Evolutionary conservation across 2,888 invertebrate genomes (phyloP).

Genomic region (Gymnoscelis rufifasciata): DNA sequence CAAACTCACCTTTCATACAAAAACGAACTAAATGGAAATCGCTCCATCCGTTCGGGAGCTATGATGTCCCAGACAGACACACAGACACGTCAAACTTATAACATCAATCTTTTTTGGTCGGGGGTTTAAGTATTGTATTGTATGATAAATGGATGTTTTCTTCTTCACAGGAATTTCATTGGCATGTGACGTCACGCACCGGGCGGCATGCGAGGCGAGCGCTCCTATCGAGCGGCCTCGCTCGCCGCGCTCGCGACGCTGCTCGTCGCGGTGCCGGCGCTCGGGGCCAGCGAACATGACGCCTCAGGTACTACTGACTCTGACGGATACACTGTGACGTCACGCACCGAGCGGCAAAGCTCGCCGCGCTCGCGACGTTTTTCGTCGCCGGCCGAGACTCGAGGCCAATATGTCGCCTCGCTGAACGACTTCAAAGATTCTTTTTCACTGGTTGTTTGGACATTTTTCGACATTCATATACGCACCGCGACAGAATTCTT

Average conservation of each 20-base stretch:
- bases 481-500: no score
- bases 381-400: conserved; percentile 37
- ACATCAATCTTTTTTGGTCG: no score
- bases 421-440: no score
- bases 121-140: no score
- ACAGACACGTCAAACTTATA: no score
- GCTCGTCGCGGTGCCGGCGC: conserved; percentile 40
- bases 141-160: no score
- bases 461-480: no score
- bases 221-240: conserved; percentile 55
- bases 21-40: no score
- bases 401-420: conserved; percentile 12
- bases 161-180: conserved; percentile 48
- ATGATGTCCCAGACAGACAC: no score
- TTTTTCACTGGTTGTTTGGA: no score
- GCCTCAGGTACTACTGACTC: background rate
- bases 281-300: conserved; percentile 18
- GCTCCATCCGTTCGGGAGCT: no score
- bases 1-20: no score
- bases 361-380: conserved; percentile 63
- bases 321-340: background rate
- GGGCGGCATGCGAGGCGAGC: conserved; percentile 60
- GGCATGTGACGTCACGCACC: conserved; percentile 61
- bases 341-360: conserved; percentile 50
- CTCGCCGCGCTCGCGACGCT: conserved; percentile 66